phyloP scores from a whole-genome alignment of 2,797 vertebrate genomes.

The Sebastes ruberrimus region DNA sequence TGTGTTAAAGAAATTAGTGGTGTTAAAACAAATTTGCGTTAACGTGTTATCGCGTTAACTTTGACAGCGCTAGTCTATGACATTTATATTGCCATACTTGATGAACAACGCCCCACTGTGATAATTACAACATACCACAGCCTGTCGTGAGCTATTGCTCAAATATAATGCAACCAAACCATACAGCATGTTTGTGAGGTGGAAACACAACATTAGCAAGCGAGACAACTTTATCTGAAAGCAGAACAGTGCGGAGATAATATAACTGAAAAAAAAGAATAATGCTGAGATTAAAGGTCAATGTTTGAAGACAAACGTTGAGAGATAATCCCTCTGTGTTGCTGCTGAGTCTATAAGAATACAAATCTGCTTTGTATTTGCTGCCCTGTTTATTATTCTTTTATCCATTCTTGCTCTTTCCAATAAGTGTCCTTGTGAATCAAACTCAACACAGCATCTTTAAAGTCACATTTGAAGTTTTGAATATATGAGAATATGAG shows the following conservation, averaged over 20 bases:
- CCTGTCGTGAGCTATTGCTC: too few relatives aligned
- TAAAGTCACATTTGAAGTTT: background rate
- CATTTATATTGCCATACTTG: too few relatives aligned
- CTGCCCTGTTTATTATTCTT: background rate
- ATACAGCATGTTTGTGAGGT: background rate
- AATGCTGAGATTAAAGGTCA: conserved; percentile 23
- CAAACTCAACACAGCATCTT: background rate
- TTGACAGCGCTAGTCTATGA: too few relatives aligned
- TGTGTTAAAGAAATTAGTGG: too few relatives aligned
- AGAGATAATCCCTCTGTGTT: background rate
- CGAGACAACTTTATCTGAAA: background rate
- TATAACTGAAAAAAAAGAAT: background rate
- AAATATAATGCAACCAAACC: background rate
- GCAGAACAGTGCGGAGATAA: background rate
- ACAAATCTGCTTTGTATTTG: background rate
- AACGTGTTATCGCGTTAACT: too few relatives aligned
- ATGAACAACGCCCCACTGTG: too few relatives aligned
- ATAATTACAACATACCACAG: too few relatives aligned
- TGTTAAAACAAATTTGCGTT: too few relatives aligned
- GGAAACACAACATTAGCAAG: background rate
- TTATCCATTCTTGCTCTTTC: background rate
- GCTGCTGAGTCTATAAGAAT: background rate
- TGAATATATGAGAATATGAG: background rate
- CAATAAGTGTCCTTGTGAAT: background rate
- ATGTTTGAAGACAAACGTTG: conserved; percentile 11